These are phyloP conservation scores for Xiphophorus hellerii DNA, from an alignment of 2,113 vertebrate species.

Conservation along the genomic window DNA sequence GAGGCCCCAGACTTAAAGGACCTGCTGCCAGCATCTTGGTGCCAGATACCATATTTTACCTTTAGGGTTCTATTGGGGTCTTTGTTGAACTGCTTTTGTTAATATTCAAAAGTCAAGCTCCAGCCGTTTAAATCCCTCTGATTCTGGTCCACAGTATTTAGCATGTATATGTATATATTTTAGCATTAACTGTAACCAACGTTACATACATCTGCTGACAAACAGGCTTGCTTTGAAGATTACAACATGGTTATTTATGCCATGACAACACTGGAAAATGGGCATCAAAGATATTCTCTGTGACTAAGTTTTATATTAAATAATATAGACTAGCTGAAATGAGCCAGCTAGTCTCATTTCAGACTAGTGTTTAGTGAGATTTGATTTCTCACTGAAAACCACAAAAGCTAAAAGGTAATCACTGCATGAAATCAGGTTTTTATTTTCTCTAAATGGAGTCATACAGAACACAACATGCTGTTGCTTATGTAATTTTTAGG, in stretches of 20 bases:
- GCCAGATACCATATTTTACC: neutral
- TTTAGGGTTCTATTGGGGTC: neutral
- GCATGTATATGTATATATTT: no score
- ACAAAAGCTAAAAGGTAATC: slow-evolving; percentile 23
- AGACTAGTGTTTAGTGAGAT: neutral
- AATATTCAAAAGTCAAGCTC: neutral
- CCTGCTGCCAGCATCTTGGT: neutral
- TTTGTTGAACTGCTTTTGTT: neutral
- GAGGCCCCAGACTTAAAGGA: neutral
- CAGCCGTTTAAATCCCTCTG: neutral
- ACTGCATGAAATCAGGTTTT: slow-evolving; percentile 13
- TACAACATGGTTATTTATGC: neutral
- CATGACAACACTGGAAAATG: slow-evolving; percentile 13
- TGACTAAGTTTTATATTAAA: slow-evolving; percentile 31
- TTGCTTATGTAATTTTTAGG: slow-evolving; percentile 1
- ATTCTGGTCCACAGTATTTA: neutral
- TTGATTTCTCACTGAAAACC: slow-evolving; percentile 13
- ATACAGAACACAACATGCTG: neutral
- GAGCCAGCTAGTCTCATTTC: neutral
- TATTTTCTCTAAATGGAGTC: slow-evolving; percentile 13
- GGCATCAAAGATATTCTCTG: slow-evolving; percentile 5
- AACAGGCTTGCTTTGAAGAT: neutral
- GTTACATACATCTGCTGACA: neutral
- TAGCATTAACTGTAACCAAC: neutral
- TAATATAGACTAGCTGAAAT: neutral